Evolutionary conservation across 2,888 invertebrate genomes (phyloP), one percentile per base, ranked within the genome.

Genomic region (Tachina fera): DNA sequence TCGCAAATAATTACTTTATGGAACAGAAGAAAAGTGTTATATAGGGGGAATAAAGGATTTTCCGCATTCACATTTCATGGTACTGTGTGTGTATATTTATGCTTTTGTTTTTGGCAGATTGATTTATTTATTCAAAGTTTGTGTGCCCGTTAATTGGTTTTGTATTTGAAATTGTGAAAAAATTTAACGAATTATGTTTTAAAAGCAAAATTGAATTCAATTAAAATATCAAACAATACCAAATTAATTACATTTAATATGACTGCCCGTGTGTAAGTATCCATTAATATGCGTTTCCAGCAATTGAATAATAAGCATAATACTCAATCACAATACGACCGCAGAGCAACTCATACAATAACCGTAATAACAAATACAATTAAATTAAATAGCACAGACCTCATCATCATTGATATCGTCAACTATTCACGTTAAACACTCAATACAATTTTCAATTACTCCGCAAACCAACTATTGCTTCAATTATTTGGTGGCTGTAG

Each of bases 171-270:
- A 39, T 16, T 71, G 71, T 39, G 45, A 72, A 72, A n/a, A 74
- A 31, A 22, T 60, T 41, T 13, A 22, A 45, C 47, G 60, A 85
- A 70, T 70, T 65, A 45, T 39, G 31, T 74, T 78, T 68, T n/a
- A 63, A 78, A 31, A 78, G 72, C 51, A 81, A 84, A 77, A 81
- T 81, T 81, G 56, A 78, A 85, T 82, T 82, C 77, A 82, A 85
- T 75, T 85, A 75, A 85, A 85, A 82, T 82, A 82, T 85, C 85
- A 85, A 82, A 85, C 82, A 85, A 85, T 85, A 78, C 74, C 68
- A 78, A 82, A 82, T 85, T 85, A 85, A 82, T 85, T 81, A 85
- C 81, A 70, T 68, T 78, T 78, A 85, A 85, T 81, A 60, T 78
- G 70, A 70, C 78, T 78, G 77, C 74, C 16, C 68, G 63, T 76